Evolutionary conservation across 2,888 invertebrate species (phyloP).

Genomic region (Diplazon laetatorius): DNA sequence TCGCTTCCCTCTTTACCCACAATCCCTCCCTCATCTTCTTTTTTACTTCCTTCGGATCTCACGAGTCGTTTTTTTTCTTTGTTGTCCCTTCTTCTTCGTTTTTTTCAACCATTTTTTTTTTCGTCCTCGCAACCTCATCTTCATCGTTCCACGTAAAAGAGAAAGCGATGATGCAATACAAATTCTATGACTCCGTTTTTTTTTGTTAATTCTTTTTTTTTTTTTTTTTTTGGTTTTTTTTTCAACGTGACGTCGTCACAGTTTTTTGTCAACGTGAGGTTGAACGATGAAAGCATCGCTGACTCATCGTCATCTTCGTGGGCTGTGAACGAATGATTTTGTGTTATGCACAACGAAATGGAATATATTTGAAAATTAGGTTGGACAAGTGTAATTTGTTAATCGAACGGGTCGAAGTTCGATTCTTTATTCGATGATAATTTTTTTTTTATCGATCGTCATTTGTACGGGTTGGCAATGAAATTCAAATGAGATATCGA

Average conservation of each 20-base stretch:
- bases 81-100: too few relatives aligned
- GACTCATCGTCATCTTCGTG: too few relatives aligned
- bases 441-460: too few relatives aligned
- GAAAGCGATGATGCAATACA: slow-evolving; percentile 66
- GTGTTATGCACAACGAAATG: too few relatives aligned
- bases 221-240: slow-evolving; percentile 26
- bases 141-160: slow-evolving; percentile 61
- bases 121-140: slow-evolving; percentile 10
- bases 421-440: too few relatives aligned
- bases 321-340: too few relatives aligned
- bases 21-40: not conserved
- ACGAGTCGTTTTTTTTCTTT: not conserved
- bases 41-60: slow-evolving; percentile 9
- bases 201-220: slow-evolving; percentile 27
- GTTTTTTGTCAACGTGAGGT: slow-evolving; percentile 43
- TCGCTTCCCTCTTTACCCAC: slow-evolving; percentile 16
- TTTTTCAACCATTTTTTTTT: too few relatives aligned
- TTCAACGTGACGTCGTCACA: slow-evolving; percentile 36
- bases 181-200: slow-evolving; percentile 50
- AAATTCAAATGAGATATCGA: slow-evolving; percentile 23
- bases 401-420: too few relatives aligned
- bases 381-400: too few relatives aligned
- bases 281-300: slow-evolving; percentile 51
- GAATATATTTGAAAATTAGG: too few relatives aligned
- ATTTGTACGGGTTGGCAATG: too few relatives aligned